These are phyloP conservation scores for Elysia chlorotica DNA, from an alignment of 1,140 invertebrate species.

Conservation along the genomic window DNA sequence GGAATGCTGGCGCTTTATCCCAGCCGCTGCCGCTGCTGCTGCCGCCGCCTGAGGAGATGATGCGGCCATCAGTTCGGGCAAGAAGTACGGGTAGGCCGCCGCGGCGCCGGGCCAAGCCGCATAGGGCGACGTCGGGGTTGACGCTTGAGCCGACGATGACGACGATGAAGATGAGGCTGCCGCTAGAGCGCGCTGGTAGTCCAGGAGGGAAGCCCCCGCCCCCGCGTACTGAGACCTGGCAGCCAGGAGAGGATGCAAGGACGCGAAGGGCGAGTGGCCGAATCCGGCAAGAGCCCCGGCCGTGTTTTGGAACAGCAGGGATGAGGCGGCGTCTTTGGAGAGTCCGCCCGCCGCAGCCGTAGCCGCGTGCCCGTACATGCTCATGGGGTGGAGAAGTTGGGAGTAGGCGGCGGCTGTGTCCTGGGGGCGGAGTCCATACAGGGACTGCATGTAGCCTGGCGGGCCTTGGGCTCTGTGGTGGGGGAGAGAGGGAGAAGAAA, in stretches of 20 bases:
- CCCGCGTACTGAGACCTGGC: slow-evolving; percentile 22
- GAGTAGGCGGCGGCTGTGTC: neutral
- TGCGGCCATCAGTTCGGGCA: too few species aligned
- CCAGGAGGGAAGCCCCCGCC: slow-evolving; percentile 20
- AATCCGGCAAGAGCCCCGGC: slow-evolving; percentile 15
- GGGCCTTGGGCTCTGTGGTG: slow-evolving; percentile 13
- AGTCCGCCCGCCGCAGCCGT: neutral
- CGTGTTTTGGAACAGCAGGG: slow-evolving; percentile 23
- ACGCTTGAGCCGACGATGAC: slow-evolving; percentile 3
- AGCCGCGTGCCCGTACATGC: neutral
- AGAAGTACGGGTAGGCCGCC: too few species aligned
- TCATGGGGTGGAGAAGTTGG: slow-evolving; percentile 21
- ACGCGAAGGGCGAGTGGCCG: slow-evolving; percentile 6
- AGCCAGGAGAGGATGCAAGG: slow-evolving; percentile 18
- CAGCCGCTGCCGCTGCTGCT: neutral
- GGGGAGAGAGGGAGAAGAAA: neutral
- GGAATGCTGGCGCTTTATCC: too few species aligned
- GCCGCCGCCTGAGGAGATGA: too few species aligned
- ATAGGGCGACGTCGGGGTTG: neutral
- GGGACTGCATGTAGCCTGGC: slow-evolving; percentile 1
- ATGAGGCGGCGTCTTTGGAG: slow-evolving; percentile 25
- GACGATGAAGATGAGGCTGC: neutral
- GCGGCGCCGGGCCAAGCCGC: too few species aligned
- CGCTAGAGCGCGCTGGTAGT: slow-evolving; percentile 16
- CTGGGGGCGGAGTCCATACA: slow-evolving; percentile 16